Base-by-base conservation (phyloP, 2,113 vertebrate species). In the Xiphias gladius region DNA sequence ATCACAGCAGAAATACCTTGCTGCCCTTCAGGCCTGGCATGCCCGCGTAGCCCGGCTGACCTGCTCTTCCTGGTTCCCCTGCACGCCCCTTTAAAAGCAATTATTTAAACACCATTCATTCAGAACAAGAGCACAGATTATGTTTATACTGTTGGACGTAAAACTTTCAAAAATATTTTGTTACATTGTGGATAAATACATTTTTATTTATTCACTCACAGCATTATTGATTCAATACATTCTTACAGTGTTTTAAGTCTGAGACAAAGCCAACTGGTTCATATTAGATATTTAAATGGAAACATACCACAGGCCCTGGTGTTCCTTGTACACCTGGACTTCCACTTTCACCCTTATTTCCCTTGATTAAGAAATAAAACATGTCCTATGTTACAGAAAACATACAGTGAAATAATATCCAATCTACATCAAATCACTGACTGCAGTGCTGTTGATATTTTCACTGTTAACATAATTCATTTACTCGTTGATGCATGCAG, bases 41-140 rank as follows among this genome's bases (percentile, higher is more conserved):
- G 55, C 98, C 98, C 30, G 96, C 93, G 83, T 97, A 97, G 80
- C 98, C 98, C 52, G 96, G 96, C 80, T 97, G 94, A 71, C 98
- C 97, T 67, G 93, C 86, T 41, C 58, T 54, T 52, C 98, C 98
- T 22, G 91, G 87, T 54, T 93, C 76, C 76, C 98, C 98, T 86
- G 87, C 41, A 68, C 95, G 96, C 83, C 98, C 98, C 98, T 99
- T 83, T 54, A 78, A 80, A 70, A 72, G 0, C 3, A 67, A 72
- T 35, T 2, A 71, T 48, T 61, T 64, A 57, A 59, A 76, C 19
- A 73, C 1, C 14, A 79, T 39, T 24, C 63, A 76, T 74, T 52
- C 71, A 58, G 70, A 68, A 69, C 9, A 54, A 69, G 0, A 59
- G 37, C 30, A 72, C 4, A 20, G 58, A 30, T 82, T 9, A 54